Conservation (phyloP, 35 echinoderm and acorn worm genomes). For the Strongylocentrotus purpuratus region DNA sequence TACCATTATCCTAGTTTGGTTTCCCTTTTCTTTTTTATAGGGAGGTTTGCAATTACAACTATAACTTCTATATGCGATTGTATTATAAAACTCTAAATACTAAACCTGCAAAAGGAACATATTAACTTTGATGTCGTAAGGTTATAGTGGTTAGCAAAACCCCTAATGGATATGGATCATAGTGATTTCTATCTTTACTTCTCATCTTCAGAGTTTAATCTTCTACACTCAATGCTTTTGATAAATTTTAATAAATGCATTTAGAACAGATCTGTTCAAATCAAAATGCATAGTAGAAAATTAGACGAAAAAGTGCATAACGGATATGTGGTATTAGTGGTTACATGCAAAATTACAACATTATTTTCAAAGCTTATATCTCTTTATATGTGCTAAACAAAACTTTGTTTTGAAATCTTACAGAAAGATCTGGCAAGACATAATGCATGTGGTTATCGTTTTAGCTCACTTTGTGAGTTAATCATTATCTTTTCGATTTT, state of each 20-base stretch:
- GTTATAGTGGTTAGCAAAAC: background rate
- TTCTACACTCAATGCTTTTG: background rate
- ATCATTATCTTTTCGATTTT: background rate
- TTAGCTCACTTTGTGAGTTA: background rate
- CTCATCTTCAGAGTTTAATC: background rate
- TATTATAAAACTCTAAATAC: background rate
- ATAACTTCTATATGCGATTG: background rate
- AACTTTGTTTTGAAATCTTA: background rate
- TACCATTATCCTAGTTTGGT: background rate
- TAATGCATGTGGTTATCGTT: background rate
- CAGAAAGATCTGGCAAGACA: background rate
- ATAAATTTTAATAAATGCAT: background rate
- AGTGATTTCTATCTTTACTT: background rate
- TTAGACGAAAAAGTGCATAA: background rate
- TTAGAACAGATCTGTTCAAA: background rate
- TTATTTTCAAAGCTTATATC: background rate
- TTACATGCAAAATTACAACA: background rate
- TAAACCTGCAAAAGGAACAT: background rate
- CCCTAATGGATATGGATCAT: background rate
- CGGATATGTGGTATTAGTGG: background rate
- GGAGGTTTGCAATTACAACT: background rate
- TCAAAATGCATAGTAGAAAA: background rate
- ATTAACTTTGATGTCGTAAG: background rate
- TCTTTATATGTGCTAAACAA: background rate
- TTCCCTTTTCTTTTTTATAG: background rate